phyloP scores from a whole-genome alignment of 2,888 invertebrate species.

The Ichneumoninae sp. region DNA sequence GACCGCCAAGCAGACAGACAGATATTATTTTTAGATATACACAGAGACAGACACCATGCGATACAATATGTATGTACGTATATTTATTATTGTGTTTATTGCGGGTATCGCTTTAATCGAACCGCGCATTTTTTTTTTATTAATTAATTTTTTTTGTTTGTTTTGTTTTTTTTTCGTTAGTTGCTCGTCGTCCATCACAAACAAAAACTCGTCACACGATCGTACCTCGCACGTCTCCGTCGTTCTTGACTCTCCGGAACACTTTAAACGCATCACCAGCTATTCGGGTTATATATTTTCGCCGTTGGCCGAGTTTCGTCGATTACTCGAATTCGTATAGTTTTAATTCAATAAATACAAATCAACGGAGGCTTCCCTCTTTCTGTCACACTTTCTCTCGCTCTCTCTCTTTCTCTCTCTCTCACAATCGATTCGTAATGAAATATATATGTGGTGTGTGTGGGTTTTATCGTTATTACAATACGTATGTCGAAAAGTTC shows the following conservation, averaged over 20 bases:
- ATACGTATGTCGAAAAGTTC: constrained; percentile 79
- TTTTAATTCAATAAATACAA: constrained; percentile 37
- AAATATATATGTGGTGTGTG: constrained; percentile 52
- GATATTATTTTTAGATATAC: constrained; percentile 34
- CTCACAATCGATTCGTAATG: constrained; percentile 47
- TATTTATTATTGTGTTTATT: constrained; percentile 52
- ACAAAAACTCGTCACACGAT: constrained; percentile 45
- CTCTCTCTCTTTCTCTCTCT: constrained; percentile 6
- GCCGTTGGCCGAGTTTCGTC: constrained; percentile 24
- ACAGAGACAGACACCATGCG: constrained; percentile 52
- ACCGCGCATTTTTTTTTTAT: constrained; percentile 36
- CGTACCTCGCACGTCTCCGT: constrained; percentile 37
- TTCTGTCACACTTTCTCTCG: constrained; percentile 1
- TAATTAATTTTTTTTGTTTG: constrained; percentile 37
- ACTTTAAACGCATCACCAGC: constrained; percentile 2
- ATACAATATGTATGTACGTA: constrained; percentile 57
- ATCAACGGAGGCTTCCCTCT: constrained; percentile 24
- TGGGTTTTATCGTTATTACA: constrained; percentile 56
- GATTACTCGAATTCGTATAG: constrained; percentile 12
- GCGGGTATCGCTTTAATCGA: constrained; percentile 41
- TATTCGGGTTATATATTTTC: constrained; percentile 47
- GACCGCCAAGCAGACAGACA: constrained; percentile 53
- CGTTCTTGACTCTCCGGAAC: constrained; percentile 44
- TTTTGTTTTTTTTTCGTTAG: constrained; percentile 37
- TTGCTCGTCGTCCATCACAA: constrained; percentile 31